Base-by-base conservation (phyloP, 1,140 invertebrate species). In the Aphelenchoides besseyi region DNA sequence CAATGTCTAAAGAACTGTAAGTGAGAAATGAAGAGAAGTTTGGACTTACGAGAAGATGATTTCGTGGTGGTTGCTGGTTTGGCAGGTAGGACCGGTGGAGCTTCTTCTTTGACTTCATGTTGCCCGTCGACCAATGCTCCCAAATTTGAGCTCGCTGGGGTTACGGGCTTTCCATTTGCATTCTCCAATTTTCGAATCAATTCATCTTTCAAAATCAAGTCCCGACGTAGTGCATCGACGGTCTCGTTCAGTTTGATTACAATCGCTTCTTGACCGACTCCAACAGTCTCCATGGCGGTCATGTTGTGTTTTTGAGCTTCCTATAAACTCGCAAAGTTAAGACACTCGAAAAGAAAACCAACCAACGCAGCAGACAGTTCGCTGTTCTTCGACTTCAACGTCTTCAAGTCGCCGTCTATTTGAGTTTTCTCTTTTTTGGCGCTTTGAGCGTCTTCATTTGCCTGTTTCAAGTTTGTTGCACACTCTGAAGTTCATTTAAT, bases 211-310 rank as follows among this genome's bases (percentile, higher is more conserved):
- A 66, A 32, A 32, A 66, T 55, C 63, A 66, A 30, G 30, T 66
- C 8, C 3, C 63, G 16, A n/a, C 8, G 63, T 28, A 66, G 36
- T 23, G 36, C 63, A 8, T 70, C 69, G 33, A 70, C 29, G 33
- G 69, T 70, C 28, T 70, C 69, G 28, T 70, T 70, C 35, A 67
- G 18, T 53, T 70, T 70, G 33, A 67, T 48, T 2, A 70, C 33
- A 29, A 70, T 70, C 0, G 69, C 69, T 28, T 70, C 69, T 53
- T 70, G 69, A 0, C 61, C 61, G 30, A 70, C 30, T 5, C 69
- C 69, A 41, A 55, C 69, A 23, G 29, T 48, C 29, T 23, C 9
- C 69, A 70, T 70, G 8, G 69, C 69, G 3, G 29, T 0, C 18
- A 69, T 70, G 26, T 70, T 70, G 0, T n/a, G 62, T 9, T 68